phyloP scores from a whole-genome alignment of 2,888 invertebrate genomes.

The Acanthosepion pharaonis region DNA sequence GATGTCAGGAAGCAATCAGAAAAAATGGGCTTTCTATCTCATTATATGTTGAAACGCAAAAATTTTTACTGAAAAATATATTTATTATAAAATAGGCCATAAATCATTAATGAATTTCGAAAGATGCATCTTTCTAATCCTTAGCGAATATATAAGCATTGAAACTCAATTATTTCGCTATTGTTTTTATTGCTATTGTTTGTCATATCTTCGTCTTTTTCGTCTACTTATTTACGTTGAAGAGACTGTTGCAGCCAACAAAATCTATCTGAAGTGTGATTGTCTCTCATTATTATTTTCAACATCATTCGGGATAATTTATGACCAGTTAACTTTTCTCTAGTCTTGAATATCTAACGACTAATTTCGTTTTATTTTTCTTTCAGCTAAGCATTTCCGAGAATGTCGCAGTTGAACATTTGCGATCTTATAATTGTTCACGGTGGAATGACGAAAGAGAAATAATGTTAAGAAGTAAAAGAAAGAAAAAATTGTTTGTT shows the following conservation, averaged over 20 bases:
- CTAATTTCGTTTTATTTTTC: neutral
- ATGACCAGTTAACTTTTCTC: neutral
- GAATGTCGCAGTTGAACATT: neutral
- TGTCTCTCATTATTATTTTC: neutral
- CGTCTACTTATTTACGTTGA: neutral
- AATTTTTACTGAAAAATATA: neutral
- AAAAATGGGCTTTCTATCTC: too few species aligned
- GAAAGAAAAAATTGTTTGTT: neutral
- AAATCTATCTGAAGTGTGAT: slow-evolving; percentile 15
- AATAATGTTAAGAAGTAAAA: neutral
- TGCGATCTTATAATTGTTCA: neutral
- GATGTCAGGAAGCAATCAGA: too few species aligned
- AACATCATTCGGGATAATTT: neutral
- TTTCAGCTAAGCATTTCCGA: neutral
- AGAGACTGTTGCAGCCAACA: neutral
- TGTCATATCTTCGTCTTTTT: neutral
- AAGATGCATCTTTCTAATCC: neutral
- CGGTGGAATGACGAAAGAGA: neutral
- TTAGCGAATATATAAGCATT: neutral
- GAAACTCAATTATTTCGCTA: neutral
- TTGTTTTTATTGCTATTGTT: neutral
- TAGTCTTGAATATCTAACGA: neutral
- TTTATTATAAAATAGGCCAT: neutral
- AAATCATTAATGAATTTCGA: neutral
- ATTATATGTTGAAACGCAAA: too few species aligned